Percentiles rank a stretch among this genome's conserved stretches.
Evolutionary conservation across 2,888 invertebrate species (phyloP).

Genomic region (Aleiodes testaceus): DNA sequence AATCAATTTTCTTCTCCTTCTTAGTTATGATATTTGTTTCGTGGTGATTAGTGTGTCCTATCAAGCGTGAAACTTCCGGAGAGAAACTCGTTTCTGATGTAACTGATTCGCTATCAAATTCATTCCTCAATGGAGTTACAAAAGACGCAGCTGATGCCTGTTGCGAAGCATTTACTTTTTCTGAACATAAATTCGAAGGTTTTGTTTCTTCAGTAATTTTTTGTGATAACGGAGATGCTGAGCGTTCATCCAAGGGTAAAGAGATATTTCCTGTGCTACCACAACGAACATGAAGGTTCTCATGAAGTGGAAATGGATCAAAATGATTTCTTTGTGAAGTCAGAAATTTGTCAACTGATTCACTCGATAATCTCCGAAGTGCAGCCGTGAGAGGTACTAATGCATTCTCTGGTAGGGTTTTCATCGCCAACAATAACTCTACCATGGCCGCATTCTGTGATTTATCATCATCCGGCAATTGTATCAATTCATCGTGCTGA

Average conservation of each 20-base stretch:
- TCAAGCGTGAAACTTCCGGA: background rate
- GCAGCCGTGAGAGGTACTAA: slow-evolving; percentile 64
- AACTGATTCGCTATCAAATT: background rate
- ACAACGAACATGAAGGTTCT: background rate
- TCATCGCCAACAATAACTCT: slow-evolving; percentile 64
- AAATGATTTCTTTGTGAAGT: background rate
- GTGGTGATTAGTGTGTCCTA: background rate
- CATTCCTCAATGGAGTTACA: background rate
- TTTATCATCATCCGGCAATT: background rate
- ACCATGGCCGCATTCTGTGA: slow-evolving; percentile 55
- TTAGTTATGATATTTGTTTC: background rate
- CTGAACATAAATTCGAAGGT: no score
- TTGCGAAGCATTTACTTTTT: no score
- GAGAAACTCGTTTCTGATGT: background rate
- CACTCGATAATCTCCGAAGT: slow-evolving; percentile 61
- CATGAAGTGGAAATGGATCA: background rate
- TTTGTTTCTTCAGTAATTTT: background rate
- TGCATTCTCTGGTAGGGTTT: slow-evolving; percentile 65
- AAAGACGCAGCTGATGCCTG: no score
- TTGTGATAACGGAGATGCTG: background rate
- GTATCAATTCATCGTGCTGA: slow-evolving; percentile 29
- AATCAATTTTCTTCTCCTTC: background rate
- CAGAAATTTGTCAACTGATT: slow-evolving; percentile 37
- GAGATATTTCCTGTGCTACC: background rate
- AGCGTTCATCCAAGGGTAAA: background rate